phyloP scores from a whole-genome alignment of 2,797 vertebrate genomes.

The Ceyx erithaca region DNA sequence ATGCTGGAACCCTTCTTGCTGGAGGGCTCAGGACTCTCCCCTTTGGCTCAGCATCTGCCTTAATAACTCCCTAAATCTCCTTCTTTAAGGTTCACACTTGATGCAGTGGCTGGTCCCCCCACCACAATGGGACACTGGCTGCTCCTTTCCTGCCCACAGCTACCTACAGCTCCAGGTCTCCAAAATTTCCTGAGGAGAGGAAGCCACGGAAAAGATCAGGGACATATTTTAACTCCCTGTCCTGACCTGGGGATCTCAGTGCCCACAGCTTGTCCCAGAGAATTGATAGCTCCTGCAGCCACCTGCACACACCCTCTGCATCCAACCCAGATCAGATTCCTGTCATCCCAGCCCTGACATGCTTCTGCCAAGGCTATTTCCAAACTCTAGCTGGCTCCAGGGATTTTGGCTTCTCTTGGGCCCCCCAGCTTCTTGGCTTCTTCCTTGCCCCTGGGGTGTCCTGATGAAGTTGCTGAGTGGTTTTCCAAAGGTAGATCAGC shows the following conservation, averaged over 20 bases:
- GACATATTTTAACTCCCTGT: background rate
- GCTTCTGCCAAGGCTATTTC: background rate
- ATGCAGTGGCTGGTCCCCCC: accelerated
- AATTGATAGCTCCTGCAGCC: background rate
- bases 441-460: background rate
- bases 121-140: accelerated
- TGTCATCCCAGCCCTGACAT: accelerated
- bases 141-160: background rate
- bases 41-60: background rate
- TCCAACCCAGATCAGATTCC: accelerated
- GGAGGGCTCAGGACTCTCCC: background rate
- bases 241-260: background rate
- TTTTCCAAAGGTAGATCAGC: background rate
- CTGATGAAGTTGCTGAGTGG: accelerated
- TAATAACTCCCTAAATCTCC: background rate
- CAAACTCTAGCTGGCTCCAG: background rate
- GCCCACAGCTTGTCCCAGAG: background rate
- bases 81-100: accelerated
- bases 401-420: background rate
- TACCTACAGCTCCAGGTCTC: background rate
- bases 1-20: background rate
- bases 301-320: background rate
- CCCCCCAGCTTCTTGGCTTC: background rate
- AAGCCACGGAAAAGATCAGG: background rate
- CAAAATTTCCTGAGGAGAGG: background rate